Percentiles rank a stretch among this genome's conserved stretches.
phyloP scores from a whole-genome alignment of 2,797 vertebrate species.

The Sebastes trivittatus region DNA sequence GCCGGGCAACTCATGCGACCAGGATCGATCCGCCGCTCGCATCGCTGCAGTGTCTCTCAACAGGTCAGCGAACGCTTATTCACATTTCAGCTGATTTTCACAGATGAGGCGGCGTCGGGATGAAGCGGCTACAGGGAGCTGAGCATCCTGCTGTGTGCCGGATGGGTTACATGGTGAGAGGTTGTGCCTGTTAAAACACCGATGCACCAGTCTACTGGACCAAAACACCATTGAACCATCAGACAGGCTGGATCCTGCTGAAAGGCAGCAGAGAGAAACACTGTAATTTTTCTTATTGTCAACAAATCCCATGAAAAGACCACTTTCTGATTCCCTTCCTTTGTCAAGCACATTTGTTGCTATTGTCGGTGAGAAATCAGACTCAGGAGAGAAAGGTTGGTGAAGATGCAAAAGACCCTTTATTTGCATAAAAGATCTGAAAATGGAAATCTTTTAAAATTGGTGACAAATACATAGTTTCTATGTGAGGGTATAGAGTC shows the following conservation, averaged over 20 bases:
- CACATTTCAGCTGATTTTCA: constrained; percentile 36
- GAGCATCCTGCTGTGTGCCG: constrained; percentile 16
- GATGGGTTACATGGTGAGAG: constrained; percentile 22
- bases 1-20: not conserved
- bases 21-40: constrained; percentile 23
- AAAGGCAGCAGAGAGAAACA: not conserved
- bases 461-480: not conserved
- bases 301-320: not conserved
- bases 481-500: not conserved
- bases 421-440: not conserved
- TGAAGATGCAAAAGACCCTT: no score
- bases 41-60: not conserved
- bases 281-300: not conserved
- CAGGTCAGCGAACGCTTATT: constrained; percentile 23
- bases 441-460: not conserved
- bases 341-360: not conserved
- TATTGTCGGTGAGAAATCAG: no score
- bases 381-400: no score
- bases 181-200: constrained; percentile 3
- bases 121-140: not conserved
- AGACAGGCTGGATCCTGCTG: not conserved
- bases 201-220: not conserved
- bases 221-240: constrained; percentile 18
- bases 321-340: not conserved
- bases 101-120: not conserved